These are phyloP conservation scores for Crax fasciolata DNA, from an alignment of 2,797 vertebrate species.

Conservation along the genomic window DNA sequence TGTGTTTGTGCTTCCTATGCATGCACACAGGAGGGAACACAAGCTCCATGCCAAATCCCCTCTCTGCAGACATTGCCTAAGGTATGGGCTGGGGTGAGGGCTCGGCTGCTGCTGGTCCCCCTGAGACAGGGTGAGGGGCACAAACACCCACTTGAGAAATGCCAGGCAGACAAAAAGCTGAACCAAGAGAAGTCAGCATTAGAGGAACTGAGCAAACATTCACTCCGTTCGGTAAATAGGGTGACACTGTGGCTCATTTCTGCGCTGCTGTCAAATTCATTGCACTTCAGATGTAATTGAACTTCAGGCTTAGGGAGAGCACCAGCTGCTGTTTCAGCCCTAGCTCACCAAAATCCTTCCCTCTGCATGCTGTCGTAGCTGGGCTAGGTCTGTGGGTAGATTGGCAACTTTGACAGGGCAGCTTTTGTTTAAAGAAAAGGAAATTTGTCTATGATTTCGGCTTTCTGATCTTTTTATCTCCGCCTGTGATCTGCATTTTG, in stretches of 20 bases:
- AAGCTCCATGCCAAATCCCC: neutral
- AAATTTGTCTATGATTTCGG: neutral
- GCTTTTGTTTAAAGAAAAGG: neutral
- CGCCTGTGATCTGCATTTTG: neutral
- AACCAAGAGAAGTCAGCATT: neutral
- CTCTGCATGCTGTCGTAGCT: neutral
- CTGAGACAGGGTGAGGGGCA: neutral
- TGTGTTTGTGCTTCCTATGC: neutral
- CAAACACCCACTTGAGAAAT: neutral
- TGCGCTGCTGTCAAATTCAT: neutral
- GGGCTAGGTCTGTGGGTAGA: neutral
- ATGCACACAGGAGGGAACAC: neutral
- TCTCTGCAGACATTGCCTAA: neutral
- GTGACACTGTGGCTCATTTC: neutral
- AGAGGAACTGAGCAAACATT: neutral
- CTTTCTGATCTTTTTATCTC: neutral
- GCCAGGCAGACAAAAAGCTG: neutral
- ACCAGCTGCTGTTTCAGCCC: neutral
- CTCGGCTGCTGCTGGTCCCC: neutral
- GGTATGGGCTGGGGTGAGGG: neutral
- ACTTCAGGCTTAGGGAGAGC: neutral
- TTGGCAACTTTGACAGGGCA: neutral
- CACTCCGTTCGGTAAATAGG: neutral
- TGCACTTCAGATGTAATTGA: neutral
- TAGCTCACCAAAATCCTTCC: neutral